These are phyloP conservation scores for Magallana angulata DNA, from an alignment of 1,140 invertebrate genomes.

Conservation along the genomic window DNA sequence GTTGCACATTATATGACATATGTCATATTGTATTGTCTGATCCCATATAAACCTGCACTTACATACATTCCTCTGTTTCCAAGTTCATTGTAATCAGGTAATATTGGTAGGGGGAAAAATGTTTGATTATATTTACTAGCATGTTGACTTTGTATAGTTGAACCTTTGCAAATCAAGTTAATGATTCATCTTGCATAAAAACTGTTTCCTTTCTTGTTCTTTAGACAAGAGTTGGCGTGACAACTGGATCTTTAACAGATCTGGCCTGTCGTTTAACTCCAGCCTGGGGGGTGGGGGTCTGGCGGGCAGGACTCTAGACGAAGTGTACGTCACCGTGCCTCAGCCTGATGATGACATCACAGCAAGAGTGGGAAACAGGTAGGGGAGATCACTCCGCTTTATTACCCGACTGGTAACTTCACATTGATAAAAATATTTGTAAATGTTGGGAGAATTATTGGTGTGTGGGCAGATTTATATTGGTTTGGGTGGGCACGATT, in stretches of 20 bases:
- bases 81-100: no score
- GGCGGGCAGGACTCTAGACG: constrained; percentile 44
- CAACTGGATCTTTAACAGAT: constrained; percentile 74
- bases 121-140: no score
- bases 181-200: no score
- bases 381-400: constrained; percentile 6
- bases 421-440: background rate
- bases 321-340: constrained; percentile 68
- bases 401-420: background rate
- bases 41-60: no score
- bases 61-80: no score
- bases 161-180: no score
- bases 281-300: constrained; percentile 55
- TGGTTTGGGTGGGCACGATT: background rate
- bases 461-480: background rate
- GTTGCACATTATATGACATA: no score
- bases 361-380: constrained; percentile 72
- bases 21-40: no score
- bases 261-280: constrained; percentile 54
- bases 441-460: background rate
- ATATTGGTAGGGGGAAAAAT: no score
- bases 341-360: constrained; percentile 63
- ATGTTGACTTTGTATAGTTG: no score
- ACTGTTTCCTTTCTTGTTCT: background rate
- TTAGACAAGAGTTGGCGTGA: constrained; percentile 61